A percentile compares a stretch with the other conserved stretches of the same genome.
These are phyloP conservation scores for Coregonus suidteri DNA, from an alignment of 2,797 vertebrate genomes.

Conservation along the genomic window DNA sequence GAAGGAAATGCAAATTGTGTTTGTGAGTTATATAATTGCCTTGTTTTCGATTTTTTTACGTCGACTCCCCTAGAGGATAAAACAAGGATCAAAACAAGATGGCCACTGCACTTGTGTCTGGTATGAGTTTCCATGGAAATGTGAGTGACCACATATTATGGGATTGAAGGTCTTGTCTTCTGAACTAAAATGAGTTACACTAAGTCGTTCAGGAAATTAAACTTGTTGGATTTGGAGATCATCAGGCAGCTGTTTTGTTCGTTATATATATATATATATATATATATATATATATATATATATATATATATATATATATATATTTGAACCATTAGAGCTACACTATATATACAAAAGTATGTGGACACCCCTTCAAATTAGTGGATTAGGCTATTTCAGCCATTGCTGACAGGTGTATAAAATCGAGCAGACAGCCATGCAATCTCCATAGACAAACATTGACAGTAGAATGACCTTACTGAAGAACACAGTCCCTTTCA, in stretches of 20 bases:
- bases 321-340: neutral
- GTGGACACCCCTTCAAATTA: no score
- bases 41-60: slow-evolving; percentile 16
- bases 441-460: no score
- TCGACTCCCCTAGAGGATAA: slow-evolving; percentile 30
- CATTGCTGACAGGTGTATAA: no score
- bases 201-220: neutral
- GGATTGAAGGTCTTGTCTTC: neutral
- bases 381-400: no score
- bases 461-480: no score
- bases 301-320: no score
- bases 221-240: neutral
- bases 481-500: no score
- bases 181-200: neutral
- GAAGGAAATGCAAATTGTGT: slow-evolving; percentile 51
- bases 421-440: no score
- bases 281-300: no score
- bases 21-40: slow-evolving; percentile 35
- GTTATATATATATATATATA: no score
- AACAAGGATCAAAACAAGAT: slow-evolving; percentile 29
- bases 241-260: neutral
- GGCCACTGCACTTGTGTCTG: slow-evolving; percentile 28
- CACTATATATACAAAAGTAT: no score
- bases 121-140: slow-evolving; percentile 2
- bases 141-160: neutral